These are phyloP conservation scores for Hyperoplus immaculatus DNA, from an alignment of 2,797 vertebrate species.

Conservation along the genomic window DNA sequence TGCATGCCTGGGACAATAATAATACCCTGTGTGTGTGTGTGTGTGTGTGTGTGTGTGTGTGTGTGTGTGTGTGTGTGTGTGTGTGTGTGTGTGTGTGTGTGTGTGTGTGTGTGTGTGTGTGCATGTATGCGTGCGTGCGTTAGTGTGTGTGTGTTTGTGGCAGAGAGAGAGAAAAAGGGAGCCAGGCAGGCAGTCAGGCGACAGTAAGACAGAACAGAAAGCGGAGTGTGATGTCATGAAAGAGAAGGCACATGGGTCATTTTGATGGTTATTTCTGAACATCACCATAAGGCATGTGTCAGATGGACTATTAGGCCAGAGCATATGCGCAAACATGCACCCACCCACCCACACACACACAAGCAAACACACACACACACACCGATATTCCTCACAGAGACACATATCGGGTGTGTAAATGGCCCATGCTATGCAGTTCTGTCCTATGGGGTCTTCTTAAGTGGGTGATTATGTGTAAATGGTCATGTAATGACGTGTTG, in stretches of 20 bases:
- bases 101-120: constrained; percentile 10
- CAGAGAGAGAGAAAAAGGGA: too few relatives aligned
- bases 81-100: background rate
- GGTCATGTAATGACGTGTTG: constrained; percentile 80
- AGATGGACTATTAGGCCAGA: constrained; percentile 75
- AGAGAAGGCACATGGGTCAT: constrained; percentile 58
- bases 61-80: constrained; percentile 8
- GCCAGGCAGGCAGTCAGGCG: constrained; percentile 2
- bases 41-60: background rate
- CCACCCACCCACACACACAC: constrained; percentile 39
- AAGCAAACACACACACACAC: constrained; percentile 34
- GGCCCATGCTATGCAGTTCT: constrained; percentile 64
- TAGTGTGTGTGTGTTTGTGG: constrained; percentile 4
- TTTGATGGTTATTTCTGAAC: constrained; percentile 73
- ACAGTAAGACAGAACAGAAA: constrained; percentile 30
- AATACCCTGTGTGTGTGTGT: background rate
- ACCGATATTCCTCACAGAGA: constrained; percentile 24
- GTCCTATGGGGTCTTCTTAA: constrained; percentile 76
- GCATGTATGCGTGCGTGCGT: background rate
- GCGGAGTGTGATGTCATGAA: constrained; percentile 43
- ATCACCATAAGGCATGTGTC: constrained; percentile 73
- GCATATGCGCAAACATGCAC: constrained; percentile 64
- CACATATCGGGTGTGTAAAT: constrained; percentile 67
- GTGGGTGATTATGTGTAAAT: constrained; percentile 81
- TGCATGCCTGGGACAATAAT: constrained; percentile 35